Evolutionary conservation across 2,888 invertebrate species (phyloP).

Genomic region (Drepana falcataria): DNA sequence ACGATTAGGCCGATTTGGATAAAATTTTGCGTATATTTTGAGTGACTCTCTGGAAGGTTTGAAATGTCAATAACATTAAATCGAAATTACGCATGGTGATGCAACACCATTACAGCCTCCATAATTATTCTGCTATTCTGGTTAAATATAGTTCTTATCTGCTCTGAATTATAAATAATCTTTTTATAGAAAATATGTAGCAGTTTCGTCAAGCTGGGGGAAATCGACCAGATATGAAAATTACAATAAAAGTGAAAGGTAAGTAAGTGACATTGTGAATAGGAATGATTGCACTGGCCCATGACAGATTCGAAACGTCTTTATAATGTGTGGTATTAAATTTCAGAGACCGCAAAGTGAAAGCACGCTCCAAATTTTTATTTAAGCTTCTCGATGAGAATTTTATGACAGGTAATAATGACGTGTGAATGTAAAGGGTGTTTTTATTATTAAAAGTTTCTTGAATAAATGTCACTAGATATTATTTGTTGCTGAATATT

Average conservation of each 20-base stretch:
- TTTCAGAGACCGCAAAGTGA: constrained; percentile 56
- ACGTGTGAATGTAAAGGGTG: constrained; percentile 21
- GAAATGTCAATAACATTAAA: too few species aligned
- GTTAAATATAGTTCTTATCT: too few species aligned
- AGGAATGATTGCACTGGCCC: constrained; percentile 43
- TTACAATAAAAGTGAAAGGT: constrained; percentile 32
- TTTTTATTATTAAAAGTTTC: neutral
- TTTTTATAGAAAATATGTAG: neutral
- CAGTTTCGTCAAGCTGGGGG: neutral
- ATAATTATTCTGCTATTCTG: too few species aligned
- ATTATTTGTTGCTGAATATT: too few species aligned
- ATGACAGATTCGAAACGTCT: constrained; percentile 45
- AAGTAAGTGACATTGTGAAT: constrained; percentile 17
- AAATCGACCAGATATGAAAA: neutral
- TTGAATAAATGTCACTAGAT: too few species aligned
- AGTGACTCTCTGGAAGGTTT: too few species aligned
- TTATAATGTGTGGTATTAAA: constrained; percentile 48
- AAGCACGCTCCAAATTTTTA: constrained; percentile 27
- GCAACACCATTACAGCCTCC: too few species aligned
- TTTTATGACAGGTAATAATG: constrained; percentile 25
- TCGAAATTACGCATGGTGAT: too few species aligned
- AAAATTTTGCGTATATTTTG: too few species aligned
- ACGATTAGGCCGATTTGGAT: too few species aligned
- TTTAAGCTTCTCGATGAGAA: constrained; percentile 19
- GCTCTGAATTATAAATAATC: too few species aligned